Percentiles rank a stretch among this genome's conserved stretches.
Conservation (phyloP, 2,888 invertebrate genomes). For the Drosophila lacicola region DNA sequence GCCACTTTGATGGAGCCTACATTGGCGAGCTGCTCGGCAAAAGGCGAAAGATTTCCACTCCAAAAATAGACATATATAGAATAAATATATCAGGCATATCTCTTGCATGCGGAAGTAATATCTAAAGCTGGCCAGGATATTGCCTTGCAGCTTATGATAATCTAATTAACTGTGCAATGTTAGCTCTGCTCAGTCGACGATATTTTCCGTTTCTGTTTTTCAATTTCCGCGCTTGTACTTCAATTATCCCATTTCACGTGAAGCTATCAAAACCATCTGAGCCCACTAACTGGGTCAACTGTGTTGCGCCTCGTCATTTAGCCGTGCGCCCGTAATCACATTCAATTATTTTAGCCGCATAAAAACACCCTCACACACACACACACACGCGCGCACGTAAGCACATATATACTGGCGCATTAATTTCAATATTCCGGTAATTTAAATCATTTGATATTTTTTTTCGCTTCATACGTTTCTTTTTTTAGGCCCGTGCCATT, state of each 20-base stretch:
- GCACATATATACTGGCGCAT: slow-evolving; percentile 44
- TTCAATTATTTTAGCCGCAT: slow-evolving; percentile 69
- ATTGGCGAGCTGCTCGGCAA: slow-evolving; percentile 30
- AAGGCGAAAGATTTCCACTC: background rate
- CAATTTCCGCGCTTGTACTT: slow-evolving; percentile 75
- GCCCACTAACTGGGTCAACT: slow-evolving; percentile 71
- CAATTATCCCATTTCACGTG: slow-evolving; percentile 56
- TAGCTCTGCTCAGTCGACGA: slow-evolving; percentile 37
- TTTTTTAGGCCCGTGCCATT: slow-evolving; percentile 34
- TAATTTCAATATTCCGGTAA: slow-evolving; percentile 68
- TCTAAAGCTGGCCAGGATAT: background rate
- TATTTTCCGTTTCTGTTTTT: slow-evolving; percentile 62
- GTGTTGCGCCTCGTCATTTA: slow-evolving; percentile 57
- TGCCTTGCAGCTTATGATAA: slow-evolving; percentile 37
- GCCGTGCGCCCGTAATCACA: slow-evolving; percentile 64
- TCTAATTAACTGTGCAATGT: slow-evolving; percentile 47
- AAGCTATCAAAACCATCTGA: slow-evolving; percentile 50
- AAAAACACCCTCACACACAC: slow-evolving; percentile 15
- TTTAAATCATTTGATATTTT: slow-evolving; percentile 66
- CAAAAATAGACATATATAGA: background rate
- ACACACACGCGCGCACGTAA: background rate
- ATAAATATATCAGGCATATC: background rate
- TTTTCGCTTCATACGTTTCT: slow-evolving; percentile 18
- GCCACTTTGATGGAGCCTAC: slow-evolving; percentile 30
- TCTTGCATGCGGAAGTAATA: background rate